phyloP scores from a whole-genome alignment of 64 coral and sea anemone genomes.

The Cladopsammia gracilis region DNA sequence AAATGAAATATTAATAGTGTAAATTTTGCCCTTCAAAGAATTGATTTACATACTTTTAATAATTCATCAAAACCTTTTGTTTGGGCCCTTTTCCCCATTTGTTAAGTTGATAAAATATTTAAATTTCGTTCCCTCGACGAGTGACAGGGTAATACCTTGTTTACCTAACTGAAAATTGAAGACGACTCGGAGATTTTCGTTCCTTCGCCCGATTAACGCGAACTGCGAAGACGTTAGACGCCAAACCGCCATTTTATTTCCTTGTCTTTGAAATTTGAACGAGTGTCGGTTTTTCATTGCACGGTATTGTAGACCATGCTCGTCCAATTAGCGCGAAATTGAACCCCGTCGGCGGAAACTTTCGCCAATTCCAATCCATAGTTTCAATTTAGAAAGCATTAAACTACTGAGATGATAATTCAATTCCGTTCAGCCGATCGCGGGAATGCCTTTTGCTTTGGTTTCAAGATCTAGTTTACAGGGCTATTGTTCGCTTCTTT shows the following conservation, averaged over 20 bases:
- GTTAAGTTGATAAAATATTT: constrained; percentile 99
- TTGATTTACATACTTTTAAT: constrained; percentile 98
- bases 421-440: constrained; percentile 55
- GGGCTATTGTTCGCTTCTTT: constrained; percentile 13
- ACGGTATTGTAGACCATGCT: neutral
- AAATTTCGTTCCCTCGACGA: constrained; percentile 96
- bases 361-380: constrained; percentile 60
- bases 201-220: neutral
- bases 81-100: constrained; percentile 89
- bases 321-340: constrained; percentile 81
- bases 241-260: neutral
- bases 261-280: neutral
- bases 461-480: constrained; percentile 6
- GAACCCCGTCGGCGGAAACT: constrained; percentile 49
- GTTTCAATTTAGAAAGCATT: constrained; percentile 79
- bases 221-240: neutral
- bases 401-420: constrained; percentile 71
- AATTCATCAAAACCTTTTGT: constrained; percentile 91
- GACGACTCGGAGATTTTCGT: constrained; percentile 39
- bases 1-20: constrained; percentile 98
- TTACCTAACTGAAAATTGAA: constrained; percentile 90
- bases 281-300: neutral
- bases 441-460: neutral
- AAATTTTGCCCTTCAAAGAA: constrained; percentile 94
- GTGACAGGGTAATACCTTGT: constrained; percentile 75